Percentiles rank a stretch among this genome's conserved stretches.
These are phyloP conservation scores for Benitochromis conjunctus DNA, from an alignment of 2,113 vertebrate species.

Conservation along the genomic window DNA sequence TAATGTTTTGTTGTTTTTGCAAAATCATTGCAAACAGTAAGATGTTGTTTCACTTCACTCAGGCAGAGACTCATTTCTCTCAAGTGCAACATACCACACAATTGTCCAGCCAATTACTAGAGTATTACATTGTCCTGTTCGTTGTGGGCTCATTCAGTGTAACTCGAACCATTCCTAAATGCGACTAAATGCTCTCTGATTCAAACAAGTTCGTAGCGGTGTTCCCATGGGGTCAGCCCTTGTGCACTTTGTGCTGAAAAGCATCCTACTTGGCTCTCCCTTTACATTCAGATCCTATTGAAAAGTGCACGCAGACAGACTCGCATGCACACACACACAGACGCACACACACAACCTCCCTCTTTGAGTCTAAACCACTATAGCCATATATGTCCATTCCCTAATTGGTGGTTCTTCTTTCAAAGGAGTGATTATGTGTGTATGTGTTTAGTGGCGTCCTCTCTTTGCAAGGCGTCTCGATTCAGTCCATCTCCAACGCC, in stretches of 20 bases:
- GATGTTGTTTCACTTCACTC: not conserved
- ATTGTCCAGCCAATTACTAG: constrained; percentile 41
- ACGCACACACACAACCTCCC: constrained; percentile 15
- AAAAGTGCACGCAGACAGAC: constrained; percentile 45
- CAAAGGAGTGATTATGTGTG: constrained; percentile 59
- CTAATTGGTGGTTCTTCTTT: constrained; percentile 73
- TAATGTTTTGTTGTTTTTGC: not conserved
- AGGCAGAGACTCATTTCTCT: not conserved
- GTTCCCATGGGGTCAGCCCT: constrained; percentile 61
- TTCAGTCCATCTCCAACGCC: constrained; percentile 68
- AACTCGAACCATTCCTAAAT: constrained; percentile 49
- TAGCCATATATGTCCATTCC: constrained; percentile 59
- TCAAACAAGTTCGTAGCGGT: constrained; percentile 45
- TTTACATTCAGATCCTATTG: constrained; percentile 55
- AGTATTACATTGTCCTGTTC: constrained; percentile 36
- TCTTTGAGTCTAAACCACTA: constrained; percentile 41
- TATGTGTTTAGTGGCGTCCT: constrained; percentile 65
- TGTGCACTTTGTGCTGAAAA: constrained; percentile 63
- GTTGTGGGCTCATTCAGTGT: constrained; percentile 30
- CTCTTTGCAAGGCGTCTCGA: constrained; percentile 62
- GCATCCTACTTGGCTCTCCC: constrained; percentile 56
- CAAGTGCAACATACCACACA: not conserved
- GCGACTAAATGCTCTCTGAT: constrained; percentile 55
- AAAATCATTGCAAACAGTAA: not conserved
- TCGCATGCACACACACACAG: not conserved